phyloP scores from a whole-genome alignment of 2,113 vertebrate genomes.

The Ammodytes dubius region DNA sequence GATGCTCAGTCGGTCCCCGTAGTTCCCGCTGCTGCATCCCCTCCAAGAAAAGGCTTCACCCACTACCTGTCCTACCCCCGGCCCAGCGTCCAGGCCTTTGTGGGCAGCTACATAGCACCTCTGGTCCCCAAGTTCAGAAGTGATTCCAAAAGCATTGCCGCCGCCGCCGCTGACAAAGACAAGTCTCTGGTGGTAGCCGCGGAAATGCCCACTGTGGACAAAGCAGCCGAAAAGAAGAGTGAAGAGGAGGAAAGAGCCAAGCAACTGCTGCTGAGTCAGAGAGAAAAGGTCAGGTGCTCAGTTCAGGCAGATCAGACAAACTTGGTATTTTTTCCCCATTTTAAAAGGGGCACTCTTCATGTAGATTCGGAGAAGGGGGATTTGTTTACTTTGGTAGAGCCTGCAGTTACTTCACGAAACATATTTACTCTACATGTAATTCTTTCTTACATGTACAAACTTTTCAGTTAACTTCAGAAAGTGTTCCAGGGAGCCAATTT shows the following conservation, averaged over 20 bases:
- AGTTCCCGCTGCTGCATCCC: constrained; percentile 65
- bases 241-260: constrained; percentile 83
- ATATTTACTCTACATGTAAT: too few relatives aligned
- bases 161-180: constrained; percentile 72
- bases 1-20: constrained; percentile 19
- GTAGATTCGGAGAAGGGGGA: too few relatives aligned
- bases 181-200: constrained; percentile 34
- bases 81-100: constrained; percentile 94
- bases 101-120: constrained; percentile 93
- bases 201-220: constrained; percentile 49
- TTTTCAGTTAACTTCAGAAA: too few relatives aligned
- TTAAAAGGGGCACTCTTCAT: too few relatives aligned
- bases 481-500: too few relatives aligned
- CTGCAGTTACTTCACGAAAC: too few relatives aligned
- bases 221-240: constrained; percentile 32
- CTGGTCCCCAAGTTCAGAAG: constrained; percentile 91
- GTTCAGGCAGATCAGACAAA: too few relatives aligned
- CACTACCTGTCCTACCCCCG: constrained; percentile 91
- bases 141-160: constrained; percentile 82
- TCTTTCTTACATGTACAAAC: too few relatives aligned
- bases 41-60: constrained; percentile 90
- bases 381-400: too few relatives aligned
- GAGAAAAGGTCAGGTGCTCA: constrained; percentile 89
- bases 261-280: constrained; percentile 86
- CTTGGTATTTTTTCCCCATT: not conserved